Evolutionary conservation across 2,113 vertebrate genomes (phyloP).

Genomic region (Bubalus kerabau): DNA sequence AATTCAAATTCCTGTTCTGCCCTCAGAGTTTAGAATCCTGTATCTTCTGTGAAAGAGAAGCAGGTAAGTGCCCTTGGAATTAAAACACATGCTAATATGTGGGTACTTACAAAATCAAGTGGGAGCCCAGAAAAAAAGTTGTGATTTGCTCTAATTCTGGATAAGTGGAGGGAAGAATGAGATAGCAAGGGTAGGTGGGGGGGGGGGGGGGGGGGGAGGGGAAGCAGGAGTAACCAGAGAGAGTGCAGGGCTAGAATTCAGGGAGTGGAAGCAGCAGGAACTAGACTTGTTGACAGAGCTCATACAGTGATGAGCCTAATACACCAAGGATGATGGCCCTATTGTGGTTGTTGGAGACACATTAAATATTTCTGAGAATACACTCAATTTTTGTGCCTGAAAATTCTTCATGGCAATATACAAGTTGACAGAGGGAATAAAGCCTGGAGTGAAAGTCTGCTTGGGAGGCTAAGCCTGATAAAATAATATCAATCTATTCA

Average conservation of each 20-base stretch:
- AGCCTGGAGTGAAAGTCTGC: not conserved
- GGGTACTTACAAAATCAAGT: not conserved
- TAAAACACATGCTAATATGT: not conserved
- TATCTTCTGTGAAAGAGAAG: not conserved
- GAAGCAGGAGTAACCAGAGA: not conserved
- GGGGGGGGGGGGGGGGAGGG: accelerated
- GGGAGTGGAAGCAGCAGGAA: accelerated
- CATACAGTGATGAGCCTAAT: accelerated
- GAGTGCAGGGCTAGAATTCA: not conserved
- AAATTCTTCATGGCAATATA: not conserved
- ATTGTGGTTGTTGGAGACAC: accelerated
- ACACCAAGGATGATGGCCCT: too few species aligned
- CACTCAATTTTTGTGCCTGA: not conserved
- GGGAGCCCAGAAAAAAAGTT: not conserved
- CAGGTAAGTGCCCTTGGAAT: not conserved
- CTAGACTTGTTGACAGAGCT: not conserved
- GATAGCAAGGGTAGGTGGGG: not conserved
- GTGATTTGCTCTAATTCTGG: not conserved
- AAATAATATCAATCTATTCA: not conserved
- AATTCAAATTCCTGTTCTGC: not conserved
- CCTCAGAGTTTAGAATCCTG: not conserved
- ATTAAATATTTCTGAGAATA: not conserved
- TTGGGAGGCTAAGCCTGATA: not conserved
- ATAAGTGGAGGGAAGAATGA: not conserved
- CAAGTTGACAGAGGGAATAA: not conserved